These are phyloP conservation scores for Acanthurus tractus DNA, from an alignment of 2,797 vertebrate species.

Conservation along the genomic window DNA sequence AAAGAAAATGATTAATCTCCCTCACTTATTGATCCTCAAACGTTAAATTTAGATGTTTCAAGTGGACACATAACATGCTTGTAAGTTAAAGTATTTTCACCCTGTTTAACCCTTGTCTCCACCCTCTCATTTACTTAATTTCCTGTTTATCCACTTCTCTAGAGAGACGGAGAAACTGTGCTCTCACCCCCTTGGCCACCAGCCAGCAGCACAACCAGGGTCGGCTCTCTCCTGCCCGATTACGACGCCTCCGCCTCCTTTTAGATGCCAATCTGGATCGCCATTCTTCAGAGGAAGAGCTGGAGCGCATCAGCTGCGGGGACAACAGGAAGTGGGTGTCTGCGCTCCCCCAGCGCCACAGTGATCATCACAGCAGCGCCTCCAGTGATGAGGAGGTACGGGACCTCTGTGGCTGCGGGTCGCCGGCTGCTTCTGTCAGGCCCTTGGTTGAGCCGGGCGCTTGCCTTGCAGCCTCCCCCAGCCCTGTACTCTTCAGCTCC, in stretches of 20 bases:
- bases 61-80: neutral
- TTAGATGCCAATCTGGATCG: constrained; percentile 91
- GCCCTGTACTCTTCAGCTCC: constrained; percentile 92
- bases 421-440: constrained; percentile 55
- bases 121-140: constrained; percentile 15
- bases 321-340: constrained; percentile 91
- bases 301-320: constrained; percentile 90
- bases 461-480: constrained; percentile 82
- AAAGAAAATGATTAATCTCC: constrained; percentile 5
- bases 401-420: constrained; percentile 87
- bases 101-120: constrained; percentile 1
- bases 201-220: constrained; percentile 94
- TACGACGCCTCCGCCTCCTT: constrained; percentile 88
- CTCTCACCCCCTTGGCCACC: constrained; percentile 91
- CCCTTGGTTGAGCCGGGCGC: constrained; percentile 76
- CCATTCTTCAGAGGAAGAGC: constrained; percentile 93
- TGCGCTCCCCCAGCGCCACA: constrained; percentile 78
- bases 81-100: neutral
- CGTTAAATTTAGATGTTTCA: constrained; percentile 5
- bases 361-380: constrained; percentile 87
- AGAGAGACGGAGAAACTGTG: constrained; percentile 91
- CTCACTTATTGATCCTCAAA: constrained; percentile 4
- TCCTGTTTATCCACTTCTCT: constrained; percentile 31
- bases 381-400: constrained; percentile 95
- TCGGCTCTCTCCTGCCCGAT: constrained; percentile 84